A percentile compares a stretch with the other conserved stretches of the same genome.
These are phyloP conservation scores for Nothobranchius kuhntae DNA, from an alignment of 2,113 vertebrate genomes.

Conservation along the genomic window DNA sequence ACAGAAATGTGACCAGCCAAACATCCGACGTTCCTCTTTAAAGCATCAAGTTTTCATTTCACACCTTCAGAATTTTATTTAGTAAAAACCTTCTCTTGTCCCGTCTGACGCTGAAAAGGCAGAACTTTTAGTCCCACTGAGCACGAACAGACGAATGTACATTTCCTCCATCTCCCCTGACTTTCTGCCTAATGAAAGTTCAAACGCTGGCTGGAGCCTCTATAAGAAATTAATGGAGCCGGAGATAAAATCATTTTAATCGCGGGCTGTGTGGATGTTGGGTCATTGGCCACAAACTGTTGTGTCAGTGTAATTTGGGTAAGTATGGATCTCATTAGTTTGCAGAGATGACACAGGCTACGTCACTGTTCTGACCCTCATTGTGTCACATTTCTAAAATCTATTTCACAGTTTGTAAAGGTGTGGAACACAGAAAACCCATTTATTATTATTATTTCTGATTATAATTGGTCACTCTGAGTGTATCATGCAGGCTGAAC, in stretches of 20 bases:
- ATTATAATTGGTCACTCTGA: too few species aligned
- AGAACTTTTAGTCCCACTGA: neutral
- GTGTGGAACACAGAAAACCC: too few species aligned
- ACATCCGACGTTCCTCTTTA: too few species aligned
- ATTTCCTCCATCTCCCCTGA: slow-evolving; percentile 3
- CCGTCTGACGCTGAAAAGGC: neutral
- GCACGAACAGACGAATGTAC: neutral
- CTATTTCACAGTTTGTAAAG: neutral
- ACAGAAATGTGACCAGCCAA: too few species aligned
- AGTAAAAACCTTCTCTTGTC: neutral
- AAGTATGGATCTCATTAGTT: slow-evolving; percentile 2
- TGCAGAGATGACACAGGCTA: neutral
- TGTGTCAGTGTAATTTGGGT: neutral
- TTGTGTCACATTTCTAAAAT: slow-evolving; percentile 5
- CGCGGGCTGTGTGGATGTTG: neutral
- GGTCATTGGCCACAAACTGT: slow-evolving; percentile 9
- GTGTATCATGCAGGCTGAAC: too few species aligned
- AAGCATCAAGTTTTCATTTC: too few species aligned
- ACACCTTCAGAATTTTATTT: too few species aligned
- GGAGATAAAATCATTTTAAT: slow-evolving; percentile 36
- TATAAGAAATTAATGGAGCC: slow-evolving; percentile 29
- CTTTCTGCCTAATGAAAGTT: slow-evolving; percentile 26
- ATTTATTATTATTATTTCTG: too few species aligned
- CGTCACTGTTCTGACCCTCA: neutral
- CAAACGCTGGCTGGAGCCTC: slow-evolving; percentile 23